These are phyloP conservation scores for Calephelis perditalis DNA, from an alignment of 2,888 invertebrate species.

Conservation along the genomic window DNA sequence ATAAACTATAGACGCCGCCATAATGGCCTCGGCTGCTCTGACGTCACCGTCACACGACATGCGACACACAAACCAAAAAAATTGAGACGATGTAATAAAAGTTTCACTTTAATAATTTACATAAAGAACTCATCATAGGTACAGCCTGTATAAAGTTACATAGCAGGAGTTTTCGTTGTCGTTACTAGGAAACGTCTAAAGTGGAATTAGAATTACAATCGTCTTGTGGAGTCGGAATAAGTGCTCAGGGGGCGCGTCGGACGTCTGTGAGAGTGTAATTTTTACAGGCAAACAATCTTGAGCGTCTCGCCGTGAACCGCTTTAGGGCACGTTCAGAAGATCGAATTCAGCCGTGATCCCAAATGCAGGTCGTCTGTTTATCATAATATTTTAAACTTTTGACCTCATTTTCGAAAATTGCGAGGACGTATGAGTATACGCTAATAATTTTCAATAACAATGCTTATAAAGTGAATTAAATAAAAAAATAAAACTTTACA, in stretches of 20 bases:
- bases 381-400: too few species aligned
- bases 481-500: too few species aligned
- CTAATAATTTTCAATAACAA: too few species aligned
- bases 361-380: too few species aligned
- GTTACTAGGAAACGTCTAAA: slow-evolving; percentile 21
- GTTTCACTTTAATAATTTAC: neutral
- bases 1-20: too few species aligned
- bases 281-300: slow-evolving; percentile 51
- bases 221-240: slow-evolving; percentile 40
- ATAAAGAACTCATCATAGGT: neutral
- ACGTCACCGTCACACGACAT: too few species aligned
- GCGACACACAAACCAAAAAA: neutral
- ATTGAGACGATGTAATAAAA: neutral
- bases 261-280: slow-evolving; percentile 49
- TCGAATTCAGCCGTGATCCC: neutral
- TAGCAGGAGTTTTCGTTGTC: slow-evolving; percentile 10
- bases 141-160: neutral
- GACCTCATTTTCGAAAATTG: too few species aligned
- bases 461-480: too few species aligned
- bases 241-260: slow-evolving; percentile 30
- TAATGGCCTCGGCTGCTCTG: too few species aligned
- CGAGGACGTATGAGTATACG: too few species aligned
- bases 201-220: slow-evolving; percentile 25
- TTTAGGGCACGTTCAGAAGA: slow-evolving; percentile 2
- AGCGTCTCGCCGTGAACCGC: slow-evolving; percentile 27